Conservation (phyloP, 2,888 invertebrate species). For the Eupeodes latifasciatus region DNA sequence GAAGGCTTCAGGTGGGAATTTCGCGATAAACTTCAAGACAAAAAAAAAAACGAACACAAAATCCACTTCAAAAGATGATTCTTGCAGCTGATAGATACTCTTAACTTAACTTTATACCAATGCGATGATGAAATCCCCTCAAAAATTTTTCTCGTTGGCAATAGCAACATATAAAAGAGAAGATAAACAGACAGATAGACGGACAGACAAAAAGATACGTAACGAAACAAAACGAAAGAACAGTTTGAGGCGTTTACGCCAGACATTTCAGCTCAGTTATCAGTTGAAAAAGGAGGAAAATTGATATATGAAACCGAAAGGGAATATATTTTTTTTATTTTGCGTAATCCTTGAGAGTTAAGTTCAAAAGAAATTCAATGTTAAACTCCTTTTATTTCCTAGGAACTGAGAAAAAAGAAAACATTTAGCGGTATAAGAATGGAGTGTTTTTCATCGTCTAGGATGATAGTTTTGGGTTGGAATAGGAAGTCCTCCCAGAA, state of each 20-base stretch:
- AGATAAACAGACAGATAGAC: not conserved
- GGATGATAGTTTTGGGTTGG: constrained; percentile 13
- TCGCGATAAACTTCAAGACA: constrained; percentile 61
- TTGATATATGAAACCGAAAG: constrained; percentile 63
- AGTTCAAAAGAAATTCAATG: constrained; percentile 34
- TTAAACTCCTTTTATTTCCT: constrained; percentile 1
- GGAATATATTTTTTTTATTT: not conserved
- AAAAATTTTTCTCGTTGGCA: constrained; percentile 31
- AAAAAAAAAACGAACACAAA: not conserved
- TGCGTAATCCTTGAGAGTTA: not conserved
- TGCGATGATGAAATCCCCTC: constrained; percentile 64
- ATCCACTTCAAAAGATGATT: constrained; percentile 29
- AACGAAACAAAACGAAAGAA: constrained; percentile 12
- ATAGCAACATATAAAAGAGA: not conserved
- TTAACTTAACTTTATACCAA: not conserved
- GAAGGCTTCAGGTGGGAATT: constrained; percentile 70
- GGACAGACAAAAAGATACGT: constrained; percentile 27
- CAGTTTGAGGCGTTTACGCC: constrained; percentile 73
- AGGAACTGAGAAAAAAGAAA: constrained; percentile 8
- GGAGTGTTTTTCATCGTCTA: not conserved
- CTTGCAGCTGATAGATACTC: constrained; percentile 40
- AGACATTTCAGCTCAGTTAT: constrained; percentile 70
- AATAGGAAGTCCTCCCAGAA: not conserved
- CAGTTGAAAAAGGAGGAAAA: constrained; percentile 54
- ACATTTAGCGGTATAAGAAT: not conserved